Evolutionary conservation across 2,113 vertebrate genomes (phyloP).

Genomic region (Notiomystis cincta): DNA sequence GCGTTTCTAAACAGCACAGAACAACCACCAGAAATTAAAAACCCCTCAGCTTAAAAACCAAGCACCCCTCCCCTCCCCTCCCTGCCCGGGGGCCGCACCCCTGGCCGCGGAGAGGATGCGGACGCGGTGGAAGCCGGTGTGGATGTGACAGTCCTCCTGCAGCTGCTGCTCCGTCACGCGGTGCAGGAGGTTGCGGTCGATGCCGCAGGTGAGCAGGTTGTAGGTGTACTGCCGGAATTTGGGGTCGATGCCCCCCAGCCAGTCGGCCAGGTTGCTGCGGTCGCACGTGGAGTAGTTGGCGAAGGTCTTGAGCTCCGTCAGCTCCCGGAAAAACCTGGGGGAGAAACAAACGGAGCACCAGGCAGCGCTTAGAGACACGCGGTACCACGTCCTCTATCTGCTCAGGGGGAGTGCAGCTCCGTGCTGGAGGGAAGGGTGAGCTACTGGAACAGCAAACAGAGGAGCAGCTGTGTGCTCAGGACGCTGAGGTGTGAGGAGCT

Average conservation of each 20-base stretch:
- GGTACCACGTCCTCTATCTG: neutral
- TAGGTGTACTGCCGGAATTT: slow-evolving; percentile 96
- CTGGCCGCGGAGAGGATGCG: slow-evolving; percentile 80
- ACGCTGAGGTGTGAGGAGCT: neutral
- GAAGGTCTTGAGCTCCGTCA: slow-evolving; percentile 90
- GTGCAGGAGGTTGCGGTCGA: slow-evolving; percentile 82
- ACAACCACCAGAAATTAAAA: neutral
- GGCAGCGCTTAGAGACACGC: neutral
- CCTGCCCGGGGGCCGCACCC: slow-evolving; percentile 35
- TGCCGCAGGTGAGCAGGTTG: slow-evolving; percentile 85
- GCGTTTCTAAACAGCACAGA: slow-evolving; percentile 61
- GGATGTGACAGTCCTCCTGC: slow-evolving; percentile 82
- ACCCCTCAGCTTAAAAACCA: neutral
- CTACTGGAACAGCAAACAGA: too few species aligned
- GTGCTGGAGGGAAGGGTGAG: rapidly evolving
- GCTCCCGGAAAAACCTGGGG: slow-evolving; percentile 88
- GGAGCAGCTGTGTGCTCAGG: rapidly evolving
- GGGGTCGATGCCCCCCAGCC: slow-evolving; percentile 87
- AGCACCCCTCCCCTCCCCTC: rapidly evolving
- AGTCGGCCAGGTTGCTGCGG: slow-evolving; percentile 93
- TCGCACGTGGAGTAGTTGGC: slow-evolving; percentile 94
- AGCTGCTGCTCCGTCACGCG: slow-evolving; percentile 90
- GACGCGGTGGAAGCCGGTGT: slow-evolving; percentile 84
- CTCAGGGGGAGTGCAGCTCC: neutral
- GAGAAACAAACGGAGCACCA: neutral